Conservation (phyloP, 2,113 vertebrate species). For the Vulpes lagopus region DNA sequence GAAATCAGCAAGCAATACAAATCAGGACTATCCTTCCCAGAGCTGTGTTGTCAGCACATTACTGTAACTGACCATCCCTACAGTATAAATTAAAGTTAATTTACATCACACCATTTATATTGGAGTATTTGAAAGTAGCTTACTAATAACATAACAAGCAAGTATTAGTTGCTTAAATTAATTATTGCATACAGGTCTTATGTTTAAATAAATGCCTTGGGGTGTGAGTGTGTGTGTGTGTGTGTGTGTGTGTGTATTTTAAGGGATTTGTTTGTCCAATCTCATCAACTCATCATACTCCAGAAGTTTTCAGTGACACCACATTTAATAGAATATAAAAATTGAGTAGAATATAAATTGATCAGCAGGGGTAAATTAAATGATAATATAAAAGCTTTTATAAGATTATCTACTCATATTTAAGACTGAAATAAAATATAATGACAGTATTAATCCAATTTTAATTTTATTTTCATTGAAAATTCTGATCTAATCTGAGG, state of each 20-base stretch:
- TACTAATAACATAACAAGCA: neutral
- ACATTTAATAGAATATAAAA: conserved; percentile 5
- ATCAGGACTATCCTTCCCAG: neutral
- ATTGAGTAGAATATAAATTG: neutral
- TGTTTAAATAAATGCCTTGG: neutral
- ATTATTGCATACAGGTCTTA: neutral
- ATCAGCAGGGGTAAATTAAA: neutral
- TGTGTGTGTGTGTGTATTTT: neutral
- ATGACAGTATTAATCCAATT: neutral
- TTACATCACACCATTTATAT: neutral
- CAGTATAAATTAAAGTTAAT: conserved; percentile 12
- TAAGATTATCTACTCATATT: neutral
- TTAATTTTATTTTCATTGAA: conserved; percentile 28
- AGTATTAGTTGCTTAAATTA: neutral
- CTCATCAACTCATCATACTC: neutral
- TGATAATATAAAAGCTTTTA: neutral
- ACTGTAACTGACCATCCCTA: neutral
- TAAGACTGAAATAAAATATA: neutral
- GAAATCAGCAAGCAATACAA: neutral
- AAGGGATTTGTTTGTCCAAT: neutral
- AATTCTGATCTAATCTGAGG: conserved; percentile 6
- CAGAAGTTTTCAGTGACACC: neutral
- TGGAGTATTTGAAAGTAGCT: conserved; percentile 15
- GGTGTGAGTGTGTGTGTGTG: accelerated
- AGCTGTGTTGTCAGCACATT: neutral